Evolutionary conservation across 2,113 vertebrate genomes (phyloP).

Genomic region (Ivindomyrus marchei): DNA sequence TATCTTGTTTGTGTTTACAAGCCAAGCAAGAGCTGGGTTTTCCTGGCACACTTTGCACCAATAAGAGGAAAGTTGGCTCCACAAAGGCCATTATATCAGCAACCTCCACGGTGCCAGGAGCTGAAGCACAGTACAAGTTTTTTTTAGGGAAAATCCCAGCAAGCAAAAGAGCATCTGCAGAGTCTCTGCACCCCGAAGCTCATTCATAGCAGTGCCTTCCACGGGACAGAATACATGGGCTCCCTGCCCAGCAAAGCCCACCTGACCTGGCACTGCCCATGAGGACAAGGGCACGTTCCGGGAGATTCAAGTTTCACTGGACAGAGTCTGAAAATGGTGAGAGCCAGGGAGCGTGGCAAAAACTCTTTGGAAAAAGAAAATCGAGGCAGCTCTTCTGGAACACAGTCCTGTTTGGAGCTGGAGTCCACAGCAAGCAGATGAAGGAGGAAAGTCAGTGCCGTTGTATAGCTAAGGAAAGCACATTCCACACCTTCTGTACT

Average conservation of each 20-base stretch:
- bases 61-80: slow-evolving; percentile 57
- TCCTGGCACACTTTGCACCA: slow-evolving; percentile 45
- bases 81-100: slow-evolving; percentile 45
- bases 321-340: neutral
- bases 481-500: neutral
- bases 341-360: neutral
- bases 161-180: neutral
- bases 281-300: neutral
- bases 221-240: neutral
- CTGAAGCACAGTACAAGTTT: slow-evolving; percentile 26
- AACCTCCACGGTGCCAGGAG: slow-evolving; percentile 36
- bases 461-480: neutral
- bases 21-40: slow-evolving; percentile 28
- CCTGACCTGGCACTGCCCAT: neutral
- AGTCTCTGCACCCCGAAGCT: neutral
- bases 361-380: neutral
- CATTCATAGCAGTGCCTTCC: neutral
- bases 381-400: neutral
- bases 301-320: neutral
- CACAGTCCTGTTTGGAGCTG: neutral
- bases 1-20: slow-evolving; percentile 16
- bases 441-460: neutral
- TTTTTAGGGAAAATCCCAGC: slow-evolving; percentile 30
- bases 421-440: neutral
- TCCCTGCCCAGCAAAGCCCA: neutral